These are phyloP conservation scores for Drosophila parthenogenetica DNA, from an alignment of 2,888 invertebrate genomes.

Conservation along the genomic window DNA sequence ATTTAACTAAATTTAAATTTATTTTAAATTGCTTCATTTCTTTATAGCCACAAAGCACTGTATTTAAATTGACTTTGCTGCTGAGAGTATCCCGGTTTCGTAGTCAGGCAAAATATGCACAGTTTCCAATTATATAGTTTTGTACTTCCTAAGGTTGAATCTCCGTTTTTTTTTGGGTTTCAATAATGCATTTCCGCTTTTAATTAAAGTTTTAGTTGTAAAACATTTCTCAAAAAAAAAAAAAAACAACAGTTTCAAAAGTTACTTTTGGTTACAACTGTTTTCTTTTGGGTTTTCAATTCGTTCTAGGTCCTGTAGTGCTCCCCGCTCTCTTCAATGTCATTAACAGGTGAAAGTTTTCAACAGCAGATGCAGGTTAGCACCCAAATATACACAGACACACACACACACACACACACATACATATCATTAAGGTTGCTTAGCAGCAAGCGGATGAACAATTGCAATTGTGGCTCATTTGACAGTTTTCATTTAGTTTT, in stretches of 20 bases:
- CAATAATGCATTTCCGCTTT: conserved; percentile 73
- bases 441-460: conserved; percentile 58
- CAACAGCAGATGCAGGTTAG: conserved; percentile 22
- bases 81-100: not conserved
- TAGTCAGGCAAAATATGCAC: not conserved
- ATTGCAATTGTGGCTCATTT: conserved; percentile 76
- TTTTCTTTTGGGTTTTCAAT: conserved; percentile 41
- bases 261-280: conserved; percentile 44
- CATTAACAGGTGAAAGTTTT: conserved; percentile 76
- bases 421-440: conserved; percentile 53
- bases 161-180: conserved; percentile 53
- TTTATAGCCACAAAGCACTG: too few species aligned
- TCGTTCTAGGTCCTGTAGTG: not conserved
- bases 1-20: too few species aligned
- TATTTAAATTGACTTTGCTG: too few species aligned
- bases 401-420: conserved; percentile 13
- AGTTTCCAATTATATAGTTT: not conserved
- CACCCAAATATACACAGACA: conserved; percentile 18
- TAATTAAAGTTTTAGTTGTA: conserved; percentile 75
- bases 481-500: conserved; percentile 74
- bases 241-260: conserved; percentile 34
- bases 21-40: too few species aligned
- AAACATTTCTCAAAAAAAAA: conserved; percentile 60
- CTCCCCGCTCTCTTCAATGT: conserved; percentile 54
- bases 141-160: conserved; percentile 27